Evolutionary conservation across 2,888 invertebrate genomes (phyloP).

Genomic region (Perizoma flavofasciatum): DNA sequence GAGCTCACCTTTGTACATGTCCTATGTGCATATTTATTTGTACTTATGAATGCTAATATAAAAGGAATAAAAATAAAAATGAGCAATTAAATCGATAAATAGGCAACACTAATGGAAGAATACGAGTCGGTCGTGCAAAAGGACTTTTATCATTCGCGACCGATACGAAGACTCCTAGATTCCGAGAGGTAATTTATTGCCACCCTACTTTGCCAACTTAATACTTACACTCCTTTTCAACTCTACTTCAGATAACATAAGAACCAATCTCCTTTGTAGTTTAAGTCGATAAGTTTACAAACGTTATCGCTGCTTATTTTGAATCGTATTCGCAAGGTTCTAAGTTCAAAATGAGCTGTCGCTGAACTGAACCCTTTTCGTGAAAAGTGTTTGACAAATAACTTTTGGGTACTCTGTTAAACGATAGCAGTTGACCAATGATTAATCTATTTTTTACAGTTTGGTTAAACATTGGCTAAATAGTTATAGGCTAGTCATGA

Average conservation of each 20-base stretch:
- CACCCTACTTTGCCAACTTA: slow-evolving; percentile 54
- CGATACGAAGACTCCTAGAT: slow-evolving; percentile 74
- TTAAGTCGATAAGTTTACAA: slow-evolving; percentile 9
- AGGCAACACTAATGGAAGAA: slow-evolving; percentile 57
- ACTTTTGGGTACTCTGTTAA: slow-evolving; percentile 46
- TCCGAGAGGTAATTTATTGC: slow-evolving; percentile 73
- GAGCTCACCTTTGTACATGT: no score
- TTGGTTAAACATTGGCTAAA: slow-evolving; percentile 33
- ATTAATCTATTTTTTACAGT: slow-evolving; percentile 47
- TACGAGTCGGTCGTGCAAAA: slow-evolving; percentile 67
- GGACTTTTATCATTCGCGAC: slow-evolving; percentile 76
- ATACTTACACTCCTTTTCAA: not conserved
- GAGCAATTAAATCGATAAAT: slow-evolving; percentile 38
- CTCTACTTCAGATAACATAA: slow-evolving; percentile 22
- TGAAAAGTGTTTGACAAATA: slow-evolving; percentile 53
- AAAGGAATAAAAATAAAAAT: no score
- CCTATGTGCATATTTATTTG: no score
- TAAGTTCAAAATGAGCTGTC: slow-evolving; percentile 29
- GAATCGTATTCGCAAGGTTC: slow-evolving; percentile 18
- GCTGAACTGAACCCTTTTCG: slow-evolving; percentile 37
- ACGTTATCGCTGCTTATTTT: slow-evolving; percentile 28
- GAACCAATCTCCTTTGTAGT: slow-evolving; percentile 26
- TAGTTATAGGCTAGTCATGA: slow-evolving; percentile 15
- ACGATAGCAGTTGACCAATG: slow-evolving; percentile 45
- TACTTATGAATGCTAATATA: no score